Base-by-base conservation (phyloP, 2,113 vertebrate genomes). In the Odontesthes bonariensis region DNA sequence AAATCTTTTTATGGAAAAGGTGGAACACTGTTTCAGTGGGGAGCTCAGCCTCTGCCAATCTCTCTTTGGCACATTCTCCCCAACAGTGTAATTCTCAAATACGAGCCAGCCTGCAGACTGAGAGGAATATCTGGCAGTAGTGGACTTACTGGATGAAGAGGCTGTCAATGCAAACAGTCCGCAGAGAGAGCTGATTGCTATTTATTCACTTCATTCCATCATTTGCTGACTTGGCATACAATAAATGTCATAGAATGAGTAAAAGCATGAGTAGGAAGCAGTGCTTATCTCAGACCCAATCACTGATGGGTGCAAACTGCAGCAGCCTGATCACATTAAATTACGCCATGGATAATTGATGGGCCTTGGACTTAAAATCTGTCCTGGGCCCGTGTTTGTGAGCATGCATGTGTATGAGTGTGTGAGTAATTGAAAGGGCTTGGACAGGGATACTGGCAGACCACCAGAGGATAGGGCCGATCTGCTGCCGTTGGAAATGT, bases 331-430 rank as follows among this genome's bases (percentile, higher is more conserved):
- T 86, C 68, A 54, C 75, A 84, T 90, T 81, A 80, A 85, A 83
- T 75, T n/a, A 83, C 77, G 59, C 55, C 70, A 83, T 82, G 46
- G 78, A 83, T 89, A 84, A 90, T 84, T 85, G 66, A 92, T 86
- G 66, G 62, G 20, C 19, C 56, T 69, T 85, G 71, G 69, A 88
- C 74, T 73, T 69, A 49, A 81, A 85, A 79, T 76, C 40, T 63
- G 51, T 81, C 56, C 32, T 49, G 38, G 38, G 51, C 85, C 10
- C 42, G 72, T 60, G 51, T 66, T 33, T 68, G 51, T 20, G 73
- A 32, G 67, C 13, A 33, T 65, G 31, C 33, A 16, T 35, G 33
- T 5, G 16, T 51, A 31, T 49, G 23, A 47, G 44, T 22, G 51
- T 57, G 63, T 10, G 44, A 65, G 64, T 58, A 44, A 76, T 73